A percentile compares a stretch with the other conserved stretches of the same genome.
These are phyloP conservation scores for Fundulus diaphanus DNA, from an alignment of 2,797 vertebrate genomes.

Conservation along the genomic window DNA sequence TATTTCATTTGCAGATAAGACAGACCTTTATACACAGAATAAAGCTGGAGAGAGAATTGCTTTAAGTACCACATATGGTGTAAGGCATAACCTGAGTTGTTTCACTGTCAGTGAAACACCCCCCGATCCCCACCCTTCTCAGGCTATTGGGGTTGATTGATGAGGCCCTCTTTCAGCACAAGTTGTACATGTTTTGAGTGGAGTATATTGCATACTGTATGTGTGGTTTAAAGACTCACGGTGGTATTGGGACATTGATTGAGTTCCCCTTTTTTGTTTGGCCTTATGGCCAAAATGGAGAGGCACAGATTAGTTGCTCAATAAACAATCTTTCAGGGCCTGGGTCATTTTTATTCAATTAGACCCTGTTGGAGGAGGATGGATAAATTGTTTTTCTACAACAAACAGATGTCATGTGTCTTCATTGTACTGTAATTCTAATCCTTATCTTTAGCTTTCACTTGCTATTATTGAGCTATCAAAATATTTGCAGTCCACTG, in stretches of 20 bases:
- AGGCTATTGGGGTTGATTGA: conserved; percentile 59
- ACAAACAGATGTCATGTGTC: conserved; percentile 26
- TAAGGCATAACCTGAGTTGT: conserved; percentile 36
- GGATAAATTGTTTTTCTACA: conserved; percentile 49
- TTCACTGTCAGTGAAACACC: conserved; percentile 45
- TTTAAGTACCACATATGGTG: conserved; percentile 45
- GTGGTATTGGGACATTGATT: conserved; percentile 65
- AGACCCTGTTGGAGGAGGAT: conserved; percentile 48
- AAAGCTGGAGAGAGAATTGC: conserved; percentile 66
- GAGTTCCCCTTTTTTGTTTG: conserved; percentile 18
- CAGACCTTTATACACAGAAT: conserved; percentile 66
- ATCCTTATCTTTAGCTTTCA: conserved; percentile 42
- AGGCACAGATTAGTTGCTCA: conserved; percentile 70
- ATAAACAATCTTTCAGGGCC: conserved; percentile 72
- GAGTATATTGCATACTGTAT: conserved; percentile 46
- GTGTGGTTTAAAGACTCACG: conserved; percentile 48
- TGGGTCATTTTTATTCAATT: conserved; percentile 72
- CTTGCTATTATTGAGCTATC: conserved; percentile 27
- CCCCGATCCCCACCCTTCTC: background rate
- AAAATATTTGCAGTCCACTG: conserved; percentile 19
- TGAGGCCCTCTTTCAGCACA: conserved; percentile 33
- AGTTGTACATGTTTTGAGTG: conserved; percentile 32
- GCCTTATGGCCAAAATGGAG: conserved; percentile 50
- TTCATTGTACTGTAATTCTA: conserved; percentile 38
- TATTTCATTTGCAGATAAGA: conserved; percentile 80